Conservation (phyloP, 2,888 invertebrate genomes). For the Spialia ferax region DNA sequence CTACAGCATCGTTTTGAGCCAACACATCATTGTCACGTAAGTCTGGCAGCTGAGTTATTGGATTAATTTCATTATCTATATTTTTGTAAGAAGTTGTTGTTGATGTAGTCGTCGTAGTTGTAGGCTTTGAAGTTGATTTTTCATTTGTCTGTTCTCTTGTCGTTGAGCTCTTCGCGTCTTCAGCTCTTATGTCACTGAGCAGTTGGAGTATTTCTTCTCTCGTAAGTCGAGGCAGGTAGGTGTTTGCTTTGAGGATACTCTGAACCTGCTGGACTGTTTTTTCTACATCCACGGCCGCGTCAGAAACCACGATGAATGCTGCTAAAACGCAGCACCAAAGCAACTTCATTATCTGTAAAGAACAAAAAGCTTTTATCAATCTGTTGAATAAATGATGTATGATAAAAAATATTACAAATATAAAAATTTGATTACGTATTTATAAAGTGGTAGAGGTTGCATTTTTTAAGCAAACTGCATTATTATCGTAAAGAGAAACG, state of each 20-base stretch:
- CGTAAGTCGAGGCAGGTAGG: slow-evolving; percentile 88
- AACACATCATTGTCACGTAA: slow-evolving; percentile 44
- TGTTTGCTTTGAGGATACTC: slow-evolving; percentile 86
- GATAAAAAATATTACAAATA: background rate
- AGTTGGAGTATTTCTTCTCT: slow-evolving; percentile 89
- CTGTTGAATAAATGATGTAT: no score
- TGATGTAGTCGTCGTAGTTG: slow-evolving; percentile 26
- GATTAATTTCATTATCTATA: slow-evolving; percentile 63
- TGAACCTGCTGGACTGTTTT: slow-evolving; percentile 90
- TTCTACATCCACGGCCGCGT: slow-evolving; percentile 80
- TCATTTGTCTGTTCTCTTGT: slow-evolving; percentile 56
- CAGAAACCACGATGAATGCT: slow-evolving; percentile 55
- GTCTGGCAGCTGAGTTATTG: slow-evolving; percentile 42
- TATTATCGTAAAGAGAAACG: slow-evolving; percentile 21
- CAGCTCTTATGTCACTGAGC: slow-evolving; percentile 88
- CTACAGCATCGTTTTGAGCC: slow-evolving; percentile 46
- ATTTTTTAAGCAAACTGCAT: slow-evolving; percentile 8
- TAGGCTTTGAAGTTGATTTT: slow-evolving; percentile 22
- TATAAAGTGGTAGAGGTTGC: background rate
- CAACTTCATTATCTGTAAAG: slow-evolving; percentile 72
- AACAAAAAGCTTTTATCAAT: background rate
- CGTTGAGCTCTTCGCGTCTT: slow-evolving; percentile 73
- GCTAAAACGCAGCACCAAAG: slow-evolving; percentile 63
- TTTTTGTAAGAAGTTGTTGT: slow-evolving; percentile 54
- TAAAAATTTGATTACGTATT: no score